These are phyloP conservation scores for Ophiodon elongatus DNA, from an alignment of 2,113 vertebrate genomes.

Conservation along the genomic window DNA sequence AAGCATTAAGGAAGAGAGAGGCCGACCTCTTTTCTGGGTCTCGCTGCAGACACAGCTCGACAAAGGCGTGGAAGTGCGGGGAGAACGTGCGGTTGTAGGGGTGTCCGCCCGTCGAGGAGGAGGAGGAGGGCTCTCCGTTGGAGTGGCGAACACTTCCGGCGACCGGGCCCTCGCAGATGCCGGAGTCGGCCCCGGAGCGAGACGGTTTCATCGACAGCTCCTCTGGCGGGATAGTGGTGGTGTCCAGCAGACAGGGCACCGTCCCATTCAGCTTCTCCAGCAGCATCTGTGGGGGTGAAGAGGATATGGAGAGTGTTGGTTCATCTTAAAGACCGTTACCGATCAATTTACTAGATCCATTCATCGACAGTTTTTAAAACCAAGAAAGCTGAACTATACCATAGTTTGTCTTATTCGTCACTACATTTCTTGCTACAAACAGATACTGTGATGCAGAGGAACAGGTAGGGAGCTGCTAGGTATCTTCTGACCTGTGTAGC, in stretches of 20 bases:
- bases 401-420: not conserved
- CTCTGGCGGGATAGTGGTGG: constrained; percentile 95
- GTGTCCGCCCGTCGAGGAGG: constrained; percentile 80
- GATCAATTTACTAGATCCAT: not conserved
- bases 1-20: not conserved
- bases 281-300: constrained; percentile 88
- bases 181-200: constrained; percentile 88
- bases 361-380: not conserved
- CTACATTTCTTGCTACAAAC: not conserved
- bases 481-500: constrained; percentile 89
- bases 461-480: not conserved
- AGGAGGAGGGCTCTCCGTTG: constrained; percentile 89
- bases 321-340: not conserved
- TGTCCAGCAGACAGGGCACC: constrained; percentile 95
- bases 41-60: constrained; percentile 95
- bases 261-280: constrained; percentile 97
- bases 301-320: not conserved
- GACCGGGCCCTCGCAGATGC: constrained; percentile 87
- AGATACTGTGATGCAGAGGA: not conserved
- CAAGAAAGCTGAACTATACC: not conserved
- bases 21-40: constrained; percentile 90
- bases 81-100: constrained; percentile 97
- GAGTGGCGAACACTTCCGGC: constrained; percentile 83
- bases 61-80: constrained; percentile 93
- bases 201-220: constrained; percentile 93